phyloP scores from a whole-genome alignment of 2,113 vertebrate species.

The Zosterops japonicus region DNA sequence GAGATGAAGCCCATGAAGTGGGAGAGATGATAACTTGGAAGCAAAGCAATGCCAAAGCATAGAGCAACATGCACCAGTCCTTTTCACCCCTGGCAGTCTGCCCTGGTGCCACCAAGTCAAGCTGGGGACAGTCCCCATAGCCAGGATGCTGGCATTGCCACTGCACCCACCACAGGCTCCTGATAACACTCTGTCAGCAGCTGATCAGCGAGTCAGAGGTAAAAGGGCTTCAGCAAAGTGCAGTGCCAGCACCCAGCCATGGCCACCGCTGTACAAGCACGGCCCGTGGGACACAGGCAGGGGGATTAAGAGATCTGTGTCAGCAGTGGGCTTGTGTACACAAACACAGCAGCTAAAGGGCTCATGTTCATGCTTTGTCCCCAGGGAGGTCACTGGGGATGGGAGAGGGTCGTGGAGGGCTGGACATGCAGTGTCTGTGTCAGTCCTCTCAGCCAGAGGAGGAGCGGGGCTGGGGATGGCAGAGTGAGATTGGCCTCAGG shows the following conservation, averaged over 20 bases:
- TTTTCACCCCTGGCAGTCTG: background rate
- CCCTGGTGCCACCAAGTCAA: background rate
- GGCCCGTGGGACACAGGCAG: slow-evolving; percentile 57
- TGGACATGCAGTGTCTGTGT: accelerated
- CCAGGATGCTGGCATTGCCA: background rate
- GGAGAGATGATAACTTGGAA: background rate
- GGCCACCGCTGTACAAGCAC: slow-evolving; percentile 51
- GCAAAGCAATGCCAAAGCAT: background rate
- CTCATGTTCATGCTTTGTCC: slow-evolving; percentile 10
- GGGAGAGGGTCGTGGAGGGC: background rate
- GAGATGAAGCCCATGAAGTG: background rate
- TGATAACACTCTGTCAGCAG: slow-evolving; percentile 81
- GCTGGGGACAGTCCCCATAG: background rate
- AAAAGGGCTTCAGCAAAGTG: slow-evolving; percentile 80
- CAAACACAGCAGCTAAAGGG: slow-evolving; percentile 13
- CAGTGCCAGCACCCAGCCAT: slow-evolving; percentile 79
- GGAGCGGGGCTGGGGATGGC: background rate
- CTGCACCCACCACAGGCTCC: background rate
- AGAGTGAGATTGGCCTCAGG: background rate
- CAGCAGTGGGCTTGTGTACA: slow-evolving; percentile 63
- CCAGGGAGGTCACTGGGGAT: background rate
- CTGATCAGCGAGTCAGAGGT: slow-evolving; percentile 85
- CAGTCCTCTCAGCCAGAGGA: background rate
- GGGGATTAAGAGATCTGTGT: slow-evolving; percentile 74
- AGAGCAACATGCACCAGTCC: background rate